These are phyloP conservation scores for Rhopalosiphum nymphaeae DNA, from an alignment of 2,888 invertebrate genomes.

Conservation along the genomic window DNA sequence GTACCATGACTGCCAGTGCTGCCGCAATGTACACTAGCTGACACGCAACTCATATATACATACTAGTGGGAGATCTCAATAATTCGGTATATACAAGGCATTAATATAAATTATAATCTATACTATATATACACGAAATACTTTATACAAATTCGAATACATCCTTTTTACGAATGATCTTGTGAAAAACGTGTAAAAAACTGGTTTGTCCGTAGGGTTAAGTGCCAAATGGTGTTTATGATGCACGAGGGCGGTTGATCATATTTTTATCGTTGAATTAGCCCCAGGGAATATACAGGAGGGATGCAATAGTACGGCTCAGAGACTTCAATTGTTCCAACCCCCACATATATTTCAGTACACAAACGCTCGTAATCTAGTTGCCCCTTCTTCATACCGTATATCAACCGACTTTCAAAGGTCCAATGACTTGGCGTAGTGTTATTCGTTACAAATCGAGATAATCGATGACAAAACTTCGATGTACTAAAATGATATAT, in stretches of 20 bases:
- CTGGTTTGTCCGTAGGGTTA: slow-evolving; percentile 48
- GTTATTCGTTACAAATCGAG: slow-evolving; percentile 6
- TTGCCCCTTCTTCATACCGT: slow-evolving; percentile 38
- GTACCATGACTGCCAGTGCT: not conserved
- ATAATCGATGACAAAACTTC: slow-evolving; percentile 6
- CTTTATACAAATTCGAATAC: not conserved
- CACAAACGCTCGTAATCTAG: slow-evolving; percentile 14
- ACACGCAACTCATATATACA: slow-evolving; percentile 30
- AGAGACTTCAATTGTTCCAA: slow-evolving; percentile 55
- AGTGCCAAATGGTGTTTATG: slow-evolving; percentile 58
- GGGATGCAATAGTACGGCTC: slow-evolving; percentile 42
- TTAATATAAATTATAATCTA: not conserved
- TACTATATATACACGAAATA: not conserved
- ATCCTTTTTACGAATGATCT: slow-evolving; percentile 32
- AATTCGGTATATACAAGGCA: not conserved
- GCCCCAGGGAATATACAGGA: slow-evolving; percentile 32
- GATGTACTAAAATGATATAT: not conserved
- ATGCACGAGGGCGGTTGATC: slow-evolving; percentile 42
- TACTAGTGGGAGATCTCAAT: not conserved
- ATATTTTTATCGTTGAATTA: slow-evolving; percentile 54
- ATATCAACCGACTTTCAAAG: slow-evolving; percentile 43
- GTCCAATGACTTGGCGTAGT: slow-evolving; percentile 18
- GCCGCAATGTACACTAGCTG: not conserved
- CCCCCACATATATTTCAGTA: slow-evolving; percentile 21
- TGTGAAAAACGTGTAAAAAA: slow-evolving; percentile 40